Percentiles rank a stretch among this genome's conserved stretches.
Conservation (phyloP, 2,797 vertebrate genomes). For the Sebastes wilsoni region DNA sequence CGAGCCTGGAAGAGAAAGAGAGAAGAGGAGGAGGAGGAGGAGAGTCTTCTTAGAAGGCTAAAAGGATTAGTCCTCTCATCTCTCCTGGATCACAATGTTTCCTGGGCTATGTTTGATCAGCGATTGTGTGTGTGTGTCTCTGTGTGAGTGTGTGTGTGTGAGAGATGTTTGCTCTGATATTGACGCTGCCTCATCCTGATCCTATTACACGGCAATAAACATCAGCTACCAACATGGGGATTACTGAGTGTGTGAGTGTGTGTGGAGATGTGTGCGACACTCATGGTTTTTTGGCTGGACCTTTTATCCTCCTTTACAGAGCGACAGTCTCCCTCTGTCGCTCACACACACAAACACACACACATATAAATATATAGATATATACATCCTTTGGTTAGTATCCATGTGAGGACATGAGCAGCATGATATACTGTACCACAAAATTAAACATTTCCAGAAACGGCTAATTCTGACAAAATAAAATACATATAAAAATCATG, state of each 20-base stretch:
- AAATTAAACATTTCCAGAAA: background rate
- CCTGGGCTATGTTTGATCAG: conserved; percentile 73
- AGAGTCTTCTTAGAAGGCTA: conserved; percentile 87
- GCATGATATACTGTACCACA: background rate
- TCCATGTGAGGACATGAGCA: conserved; percentile 2
- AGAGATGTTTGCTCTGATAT: conserved; percentile 86
- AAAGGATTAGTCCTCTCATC: conserved; percentile 88
- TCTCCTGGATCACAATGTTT: conserved; percentile 83
- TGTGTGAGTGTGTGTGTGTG: conserved; percentile 28
- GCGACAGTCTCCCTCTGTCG: conserved; percentile 9
- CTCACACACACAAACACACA: background rate
- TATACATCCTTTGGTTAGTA: background rate
- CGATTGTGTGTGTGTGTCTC: conserved; percentile 29
- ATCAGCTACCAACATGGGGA: conserved; percentile 78
- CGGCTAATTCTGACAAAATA: background rate
- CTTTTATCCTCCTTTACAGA: conserved; percentile 55
- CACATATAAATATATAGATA: background rate
- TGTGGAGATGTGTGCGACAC: conserved; percentile 40
- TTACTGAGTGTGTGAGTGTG: conserved; percentile 58
- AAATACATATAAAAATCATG: background rate
- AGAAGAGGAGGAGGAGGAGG: conserved; percentile 71
- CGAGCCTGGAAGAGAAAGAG: conserved; percentile 49
- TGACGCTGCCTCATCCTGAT: conserved; percentile 88
- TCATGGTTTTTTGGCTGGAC: conserved; percentile 67
- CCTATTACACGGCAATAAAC: conserved; percentile 94